phyloP scores from a whole-genome alignment of 2,797 vertebrate species.

The Galagoides demidoff region DNA sequence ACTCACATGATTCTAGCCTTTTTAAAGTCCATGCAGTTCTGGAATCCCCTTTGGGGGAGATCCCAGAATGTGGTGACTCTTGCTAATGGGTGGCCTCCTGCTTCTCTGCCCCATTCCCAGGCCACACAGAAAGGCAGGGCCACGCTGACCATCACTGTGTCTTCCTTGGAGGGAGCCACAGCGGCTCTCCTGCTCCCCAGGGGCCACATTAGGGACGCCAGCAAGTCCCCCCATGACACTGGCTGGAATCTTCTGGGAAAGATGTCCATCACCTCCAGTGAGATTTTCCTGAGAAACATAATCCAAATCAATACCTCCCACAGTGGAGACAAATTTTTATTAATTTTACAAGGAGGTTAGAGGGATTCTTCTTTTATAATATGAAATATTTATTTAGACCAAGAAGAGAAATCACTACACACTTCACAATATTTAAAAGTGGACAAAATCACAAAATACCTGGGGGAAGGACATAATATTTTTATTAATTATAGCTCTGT shows the following conservation, averaged over 20 bases:
- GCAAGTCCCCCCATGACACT: fast-evolving
- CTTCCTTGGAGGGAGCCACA: no score
- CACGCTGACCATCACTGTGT: fast-evolving
- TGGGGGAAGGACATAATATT: neutral
- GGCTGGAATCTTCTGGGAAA: neutral
- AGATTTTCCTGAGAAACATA: neutral
- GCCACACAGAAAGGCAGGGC: neutral
- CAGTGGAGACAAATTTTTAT: fast-evolving
- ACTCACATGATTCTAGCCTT: neutral
- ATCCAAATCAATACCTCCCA: fast-evolving
- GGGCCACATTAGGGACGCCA: fast-evolving
- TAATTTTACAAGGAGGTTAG: neutral
- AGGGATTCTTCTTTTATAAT: neutral
- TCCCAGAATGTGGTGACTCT: neutral
- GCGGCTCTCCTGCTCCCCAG: no score
- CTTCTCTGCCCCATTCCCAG: fast-evolving
- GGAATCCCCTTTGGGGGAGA: neutral
- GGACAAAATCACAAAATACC: neutral
- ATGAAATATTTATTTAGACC: neutral
- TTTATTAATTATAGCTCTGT: neutral
- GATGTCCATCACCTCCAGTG: fast-evolving
- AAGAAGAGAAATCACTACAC: neutral
- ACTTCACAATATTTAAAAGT: neutral
- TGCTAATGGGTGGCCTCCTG: neutral
- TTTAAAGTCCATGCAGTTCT: neutral